These are phyloP conservation scores for Gnathonemus echidnorhynchus DNA, from an alignment of 2,113 vertebrate genomes.

Conservation along the genomic window DNA sequence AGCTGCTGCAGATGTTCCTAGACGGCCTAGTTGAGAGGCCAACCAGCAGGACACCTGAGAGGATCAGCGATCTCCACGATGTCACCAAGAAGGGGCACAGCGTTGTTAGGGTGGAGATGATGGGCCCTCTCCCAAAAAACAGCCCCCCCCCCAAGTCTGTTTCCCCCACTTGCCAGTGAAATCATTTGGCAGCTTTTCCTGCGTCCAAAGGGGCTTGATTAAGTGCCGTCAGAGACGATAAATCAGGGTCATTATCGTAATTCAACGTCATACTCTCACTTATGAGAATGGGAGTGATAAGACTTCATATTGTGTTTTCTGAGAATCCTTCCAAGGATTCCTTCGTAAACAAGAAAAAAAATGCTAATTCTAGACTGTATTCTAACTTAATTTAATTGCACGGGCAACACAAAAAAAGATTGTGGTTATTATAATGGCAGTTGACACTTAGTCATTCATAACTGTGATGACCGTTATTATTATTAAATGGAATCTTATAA, in stretches of 20 bases:
- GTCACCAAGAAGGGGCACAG: slow-evolving; percentile 92
- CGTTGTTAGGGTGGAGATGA: slow-evolving; percentile 88
- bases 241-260: slow-evolving; percentile 16
- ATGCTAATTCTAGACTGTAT: neutral
- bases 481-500: slow-evolving; percentile 61
- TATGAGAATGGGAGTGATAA: slow-evolving; percentile 11
- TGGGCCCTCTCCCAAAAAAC: slow-evolving; percentile 93
- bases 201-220: neutral
- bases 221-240: neutral
- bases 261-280: slow-evolving; percentile 6
- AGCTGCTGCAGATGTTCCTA: slow-evolving; percentile 63
- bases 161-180: slow-evolving; percentile 2
- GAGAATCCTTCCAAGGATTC: neutral
- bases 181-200: slow-evolving; percentile 5
- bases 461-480: slow-evolving; percentile 46
- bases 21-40: slow-evolving; percentile 76
- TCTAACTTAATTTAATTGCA: neutral
- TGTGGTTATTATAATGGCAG: neutral
- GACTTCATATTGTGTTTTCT: neutral
- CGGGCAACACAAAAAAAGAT: neutral
- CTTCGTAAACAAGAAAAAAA: neutral
- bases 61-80: slow-evolving; percentile 86
- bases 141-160: slow-evolving; percentile 28
- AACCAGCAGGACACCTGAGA: slow-evolving; percentile 93
- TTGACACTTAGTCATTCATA: slow-evolving; percentile 47